Percentiles rank a stretch among this genome's conserved stretches.
These are phyloP conservation scores for Pinctada fucata DNA, from an alignment of 2,888 invertebrate species.

Conservation along the genomic window DNA sequence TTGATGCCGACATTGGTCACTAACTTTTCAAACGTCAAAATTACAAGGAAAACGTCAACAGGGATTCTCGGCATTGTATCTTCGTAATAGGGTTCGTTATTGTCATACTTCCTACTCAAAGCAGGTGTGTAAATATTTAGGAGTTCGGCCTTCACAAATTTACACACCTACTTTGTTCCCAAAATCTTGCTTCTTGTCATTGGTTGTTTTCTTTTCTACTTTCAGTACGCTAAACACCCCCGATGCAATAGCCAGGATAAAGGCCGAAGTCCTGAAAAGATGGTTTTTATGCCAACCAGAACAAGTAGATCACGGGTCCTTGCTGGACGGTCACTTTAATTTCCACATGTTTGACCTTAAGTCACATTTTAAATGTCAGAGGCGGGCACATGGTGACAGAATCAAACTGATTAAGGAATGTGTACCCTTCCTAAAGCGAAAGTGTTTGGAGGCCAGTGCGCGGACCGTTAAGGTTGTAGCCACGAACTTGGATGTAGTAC, in stretches of 20 bases:
- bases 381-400: not conserved
- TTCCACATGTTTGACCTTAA: not conserved
- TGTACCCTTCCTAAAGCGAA: not conserved
- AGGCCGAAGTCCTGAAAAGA: not conserved
- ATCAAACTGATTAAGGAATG: not conserved
- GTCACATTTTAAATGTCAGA: not conserved
- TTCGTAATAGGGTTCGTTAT: too few relatives aligned
- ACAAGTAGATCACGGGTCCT: not conserved
- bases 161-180: too few relatives aligned
- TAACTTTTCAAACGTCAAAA: too few relatives aligned
- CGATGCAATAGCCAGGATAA: not conserved
- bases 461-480: constrained; percentile 7
- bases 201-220: too few relatives aligned
- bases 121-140: too few relatives aligned
- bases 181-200: too few relatives aligned
- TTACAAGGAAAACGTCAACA: too few relatives aligned
- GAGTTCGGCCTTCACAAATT: too few relatives aligned
- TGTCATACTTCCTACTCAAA: too few relatives aligned
- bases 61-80: too few relatives aligned
- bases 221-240: too few relatives aligned
- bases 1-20: too few relatives aligned
- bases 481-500: not conserved
- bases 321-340: not conserved
- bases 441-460: not conserved
- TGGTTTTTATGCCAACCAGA: constrained; percentile 11